These are phyloP conservation scores for Amphibalanus amphitrite DNA, from an alignment of 1,140 invertebrate species.

Conservation along the genomic window DNA sequence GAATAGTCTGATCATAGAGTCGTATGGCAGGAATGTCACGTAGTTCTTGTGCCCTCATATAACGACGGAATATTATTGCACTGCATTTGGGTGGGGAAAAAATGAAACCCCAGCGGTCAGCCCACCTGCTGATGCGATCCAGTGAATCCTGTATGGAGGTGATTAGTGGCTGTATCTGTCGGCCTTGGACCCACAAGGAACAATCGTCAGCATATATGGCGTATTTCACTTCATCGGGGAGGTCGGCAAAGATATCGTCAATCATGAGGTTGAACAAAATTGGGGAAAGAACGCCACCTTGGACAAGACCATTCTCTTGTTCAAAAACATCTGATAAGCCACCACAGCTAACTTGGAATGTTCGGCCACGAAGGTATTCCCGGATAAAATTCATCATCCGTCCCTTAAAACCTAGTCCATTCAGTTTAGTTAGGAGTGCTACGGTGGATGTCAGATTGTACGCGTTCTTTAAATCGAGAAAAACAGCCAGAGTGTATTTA, in stretches of 20 bases:
- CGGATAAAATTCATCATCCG: slow-evolving; percentile 24
- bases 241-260: slow-evolving; percentile 2
- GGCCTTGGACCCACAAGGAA: too few relatives aligned
- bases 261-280: slow-evolving; percentile 6
- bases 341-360: slow-evolving; percentile 41
- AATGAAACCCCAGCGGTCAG: too few relatives aligned
- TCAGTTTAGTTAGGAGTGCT: background rate
- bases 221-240: too few relatives aligned
- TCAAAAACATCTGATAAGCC: slow-evolving; percentile 4
- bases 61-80: too few relatives aligned
- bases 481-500: background rate
- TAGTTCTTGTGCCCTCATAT: too few relatives aligned
- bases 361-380: slow-evolving; percentile 72
- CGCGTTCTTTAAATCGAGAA: background rate
- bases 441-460: background rate
- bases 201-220: too few relatives aligned
- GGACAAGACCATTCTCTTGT: slow-evolving; percentile 8
- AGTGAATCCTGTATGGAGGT: too few relatives aligned
- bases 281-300: slow-evolving; percentile 5
- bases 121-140: too few relatives aligned
- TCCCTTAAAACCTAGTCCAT: slow-evolving; percentile 3
- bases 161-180: too few relatives aligned
- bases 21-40: too few relatives aligned
- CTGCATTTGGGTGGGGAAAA: too few relatives aligned
- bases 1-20: background rate